phyloP scores from a whole-genome alignment of 1,140 invertebrate species.

The Calosoma granatense region DNA sequence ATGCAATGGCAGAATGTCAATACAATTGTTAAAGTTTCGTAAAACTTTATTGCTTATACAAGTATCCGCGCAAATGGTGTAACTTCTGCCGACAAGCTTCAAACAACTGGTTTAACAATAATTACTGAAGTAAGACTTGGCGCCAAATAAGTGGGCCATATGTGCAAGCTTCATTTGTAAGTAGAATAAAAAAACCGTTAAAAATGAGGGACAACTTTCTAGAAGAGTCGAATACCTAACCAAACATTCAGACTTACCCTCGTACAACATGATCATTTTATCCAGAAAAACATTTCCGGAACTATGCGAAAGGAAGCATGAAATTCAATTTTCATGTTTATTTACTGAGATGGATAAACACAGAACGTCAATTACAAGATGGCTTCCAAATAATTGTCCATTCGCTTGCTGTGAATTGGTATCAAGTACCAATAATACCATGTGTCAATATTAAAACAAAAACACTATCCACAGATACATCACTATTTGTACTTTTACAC shows the following conservation, averaged over 20 bases:
- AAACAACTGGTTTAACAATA: background rate
- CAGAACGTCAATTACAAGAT: background rate
- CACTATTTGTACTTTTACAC: no score
- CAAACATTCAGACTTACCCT: background rate
- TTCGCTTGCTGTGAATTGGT: no score
- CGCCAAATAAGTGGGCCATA: conserved; percentile 1
- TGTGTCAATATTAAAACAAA: no score
- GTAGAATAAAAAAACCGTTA: conserved; percentile 4
- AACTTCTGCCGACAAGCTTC: no score
- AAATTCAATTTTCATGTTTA: conserved; percentile 2
- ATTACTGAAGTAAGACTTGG: background rate
- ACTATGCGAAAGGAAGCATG: background rate
- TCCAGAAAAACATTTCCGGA: background rate
- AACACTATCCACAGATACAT: no score
- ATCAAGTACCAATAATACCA: no score
- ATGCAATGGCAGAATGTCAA: no score
- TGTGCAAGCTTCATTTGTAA: background rate
- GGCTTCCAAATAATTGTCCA: background rate
- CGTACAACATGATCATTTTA: background rate
- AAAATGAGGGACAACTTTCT: no score
- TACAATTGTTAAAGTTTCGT: no score
- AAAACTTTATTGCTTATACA: no score
- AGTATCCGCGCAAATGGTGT: no score
- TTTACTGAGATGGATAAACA: background rate
- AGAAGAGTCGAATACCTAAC: no score